phyloP scores from a whole-genome alignment of 1,140 invertebrate species.

The Luehdorfia chinensis region DNA sequence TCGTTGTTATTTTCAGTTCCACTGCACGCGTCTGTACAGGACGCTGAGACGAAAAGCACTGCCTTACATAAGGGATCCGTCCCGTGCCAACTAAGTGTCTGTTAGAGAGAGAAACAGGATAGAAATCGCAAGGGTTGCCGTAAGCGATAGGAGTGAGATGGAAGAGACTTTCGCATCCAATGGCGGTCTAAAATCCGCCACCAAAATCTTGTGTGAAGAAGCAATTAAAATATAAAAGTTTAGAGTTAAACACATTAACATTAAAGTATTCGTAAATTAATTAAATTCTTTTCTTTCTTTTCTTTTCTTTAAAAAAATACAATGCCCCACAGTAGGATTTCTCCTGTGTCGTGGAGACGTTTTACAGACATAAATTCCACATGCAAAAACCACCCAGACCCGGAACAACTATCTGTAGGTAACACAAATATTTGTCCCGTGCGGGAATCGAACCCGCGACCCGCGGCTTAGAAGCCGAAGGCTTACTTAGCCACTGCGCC shows the following conservation, averaged over 20 bases:
- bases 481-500: too few species aligned
- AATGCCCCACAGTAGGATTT: too few species aligned
- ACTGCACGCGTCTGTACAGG: constrained; percentile 32
- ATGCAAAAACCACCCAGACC: too few species aligned
- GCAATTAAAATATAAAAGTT: constrained; percentile 62
- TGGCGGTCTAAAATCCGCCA: constrained; percentile 41
- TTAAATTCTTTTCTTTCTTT: too few species aligned
- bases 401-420: too few species aligned
- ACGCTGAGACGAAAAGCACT: constrained; percentile 41
- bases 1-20: constrained; percentile 25
- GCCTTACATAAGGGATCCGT: constrained; percentile 70
- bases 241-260: constrained; percentile 47
- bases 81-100: constrained; percentile 47
- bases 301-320: too few species aligned
- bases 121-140: constrained; percentile 41
- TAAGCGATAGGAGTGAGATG: constrained; percentile 43
- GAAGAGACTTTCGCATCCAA: constrained; percentile 52
- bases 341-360: too few species aligned
- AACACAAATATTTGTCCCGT: too few species aligned
- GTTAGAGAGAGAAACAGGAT: constrained; percentile 47
- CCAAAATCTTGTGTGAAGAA: constrained; percentile 62
- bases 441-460: too few species aligned
- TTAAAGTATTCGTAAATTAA: constrained; percentile 18
- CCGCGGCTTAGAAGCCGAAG: too few species aligned
- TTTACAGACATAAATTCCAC: too few species aligned